phyloP scores from a whole-genome alignment of 2,888 invertebrate genomes.

The Lamellibrachia satsuma region DNA sequence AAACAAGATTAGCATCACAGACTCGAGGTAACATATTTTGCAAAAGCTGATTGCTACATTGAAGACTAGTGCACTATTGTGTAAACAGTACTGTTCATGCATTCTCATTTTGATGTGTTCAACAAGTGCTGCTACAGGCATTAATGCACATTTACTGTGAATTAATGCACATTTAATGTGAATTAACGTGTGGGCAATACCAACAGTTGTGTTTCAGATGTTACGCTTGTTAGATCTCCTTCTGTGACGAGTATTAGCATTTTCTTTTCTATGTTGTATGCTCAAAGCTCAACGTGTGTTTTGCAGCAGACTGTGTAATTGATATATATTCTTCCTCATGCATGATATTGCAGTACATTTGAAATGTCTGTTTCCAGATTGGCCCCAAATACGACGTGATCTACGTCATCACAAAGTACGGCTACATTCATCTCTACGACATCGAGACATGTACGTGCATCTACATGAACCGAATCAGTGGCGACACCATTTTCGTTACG shows the following conservation, averaged over 20 bases:
- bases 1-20: too few species aligned
- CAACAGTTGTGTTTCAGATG: too few species aligned
- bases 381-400: slow-evolving; percentile 95
- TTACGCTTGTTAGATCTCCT: too few species aligned
- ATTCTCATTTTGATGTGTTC: neutral
- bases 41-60: too few species aligned
- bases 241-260: too few species aligned
- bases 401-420: slow-evolving; percentile 97
- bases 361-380: slow-evolving; percentile 69
- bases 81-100: neutral
- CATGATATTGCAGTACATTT: neutral
- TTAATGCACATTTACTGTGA: neutral
- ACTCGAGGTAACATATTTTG: too few species aligned
- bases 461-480: slow-evolving; percentile 98
- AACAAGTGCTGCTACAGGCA: neutral
- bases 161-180: neutral
- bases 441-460: slow-evolving; percentile 97
- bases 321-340: neutral
- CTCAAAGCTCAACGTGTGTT: too few species aligned
- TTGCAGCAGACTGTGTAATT: neutral
- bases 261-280: too few species aligned
- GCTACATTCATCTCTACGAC: slow-evolving; percentile 98
- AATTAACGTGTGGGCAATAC: too few species aligned
- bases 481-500: slow-evolving; percentile 98
- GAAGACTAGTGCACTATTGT: neutral